Evolutionary conservation across 2,113 vertebrate species (phyloP).

Genomic region (Hippocampus barbouri): DNA sequence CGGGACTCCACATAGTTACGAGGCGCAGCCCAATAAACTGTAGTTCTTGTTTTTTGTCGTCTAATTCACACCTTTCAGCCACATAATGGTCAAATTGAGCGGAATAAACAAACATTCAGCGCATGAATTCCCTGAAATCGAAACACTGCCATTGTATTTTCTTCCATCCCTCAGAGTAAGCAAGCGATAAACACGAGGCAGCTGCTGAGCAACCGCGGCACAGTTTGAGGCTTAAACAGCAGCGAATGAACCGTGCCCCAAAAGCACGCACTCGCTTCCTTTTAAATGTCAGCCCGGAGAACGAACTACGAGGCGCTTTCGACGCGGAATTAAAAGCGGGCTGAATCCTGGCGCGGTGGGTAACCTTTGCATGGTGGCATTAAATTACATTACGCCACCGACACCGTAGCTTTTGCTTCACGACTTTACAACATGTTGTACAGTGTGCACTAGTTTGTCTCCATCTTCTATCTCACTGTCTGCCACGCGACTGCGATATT

Average conservation of each 20-base stretch:
- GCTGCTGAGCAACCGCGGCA: neutral
- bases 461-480: slow-evolving; percentile 8
- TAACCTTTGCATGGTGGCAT: slow-evolving; percentile 17
- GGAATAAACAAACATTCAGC: neutral
- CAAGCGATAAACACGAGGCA: neutral
- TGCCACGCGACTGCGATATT: slow-evolving; percentile 21
- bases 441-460: slow-evolving; percentile 5
- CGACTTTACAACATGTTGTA: slow-evolving; percentile 21
- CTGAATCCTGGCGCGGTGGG: slow-evolving; percentile 20
- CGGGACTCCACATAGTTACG: neutral
- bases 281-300: slow-evolving; percentile 24
- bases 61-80: neutral
- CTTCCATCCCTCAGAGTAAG: neutral
- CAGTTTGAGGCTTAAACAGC: slow-evolving; percentile 51
- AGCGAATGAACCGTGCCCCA: slow-evolving; percentile 10
- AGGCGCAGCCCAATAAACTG: neutral
- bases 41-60: neutral
- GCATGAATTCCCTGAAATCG: neutral
- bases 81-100: neutral
- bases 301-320: slow-evolving; percentile 5
- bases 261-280: slow-evolving; percentile 24
- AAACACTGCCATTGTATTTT: neutral
- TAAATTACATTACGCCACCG: neutral
- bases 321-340: slow-evolving; percentile 22
- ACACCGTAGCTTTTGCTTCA: neutral